phyloP scores from a whole-genome alignment of 2,888 invertebrate genomes.

The Odontocolon sp. region DNA sequence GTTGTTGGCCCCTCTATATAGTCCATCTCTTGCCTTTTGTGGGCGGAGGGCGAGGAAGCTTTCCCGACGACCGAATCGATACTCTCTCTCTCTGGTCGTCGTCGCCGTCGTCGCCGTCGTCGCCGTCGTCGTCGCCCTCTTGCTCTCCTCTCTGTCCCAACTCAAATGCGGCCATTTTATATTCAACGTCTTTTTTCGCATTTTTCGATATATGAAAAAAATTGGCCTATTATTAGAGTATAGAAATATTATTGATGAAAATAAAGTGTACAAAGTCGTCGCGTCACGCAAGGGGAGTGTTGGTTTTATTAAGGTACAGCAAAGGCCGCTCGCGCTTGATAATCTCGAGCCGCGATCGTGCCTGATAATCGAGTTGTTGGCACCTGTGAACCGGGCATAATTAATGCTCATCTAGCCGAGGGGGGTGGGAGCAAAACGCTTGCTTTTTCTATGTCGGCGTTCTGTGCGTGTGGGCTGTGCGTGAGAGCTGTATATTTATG shows the following conservation, averaged over 20 bases:
- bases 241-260: too few species aligned
- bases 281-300: too few species aligned
- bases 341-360: constrained; percentile 74
- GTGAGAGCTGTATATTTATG: too few species aligned
- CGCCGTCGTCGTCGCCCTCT: constrained; percentile 25
- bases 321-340: constrained; percentile 61
- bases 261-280: too few species aligned
- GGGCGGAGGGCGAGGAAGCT: constrained; percentile 39
- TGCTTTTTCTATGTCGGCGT: too few species aligned
- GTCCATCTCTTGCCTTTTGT: too few species aligned
- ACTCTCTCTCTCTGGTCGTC: constrained; percentile 70
- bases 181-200: constrained; percentile 70
- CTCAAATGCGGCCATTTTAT: constrained; percentile 75
- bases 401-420: constrained; percentile 70
- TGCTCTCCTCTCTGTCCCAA: background rate
- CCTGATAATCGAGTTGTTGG: constrained; percentile 79
- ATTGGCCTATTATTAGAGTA: too few species aligned
- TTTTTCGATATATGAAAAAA: too few species aligned
- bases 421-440: too few species aligned
- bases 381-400: constrained; percentile 78
- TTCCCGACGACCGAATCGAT: constrained; percentile 72
- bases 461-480: too few species aligned
- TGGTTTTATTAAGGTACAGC: too few species aligned
- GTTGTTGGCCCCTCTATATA: too few species aligned
- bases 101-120: constrained; percentile 43